These are phyloP conservation scores for Phalanger gymnotis DNA, from an alignment of 2,797 vertebrate genomes.

Conservation along the genomic window DNA sequence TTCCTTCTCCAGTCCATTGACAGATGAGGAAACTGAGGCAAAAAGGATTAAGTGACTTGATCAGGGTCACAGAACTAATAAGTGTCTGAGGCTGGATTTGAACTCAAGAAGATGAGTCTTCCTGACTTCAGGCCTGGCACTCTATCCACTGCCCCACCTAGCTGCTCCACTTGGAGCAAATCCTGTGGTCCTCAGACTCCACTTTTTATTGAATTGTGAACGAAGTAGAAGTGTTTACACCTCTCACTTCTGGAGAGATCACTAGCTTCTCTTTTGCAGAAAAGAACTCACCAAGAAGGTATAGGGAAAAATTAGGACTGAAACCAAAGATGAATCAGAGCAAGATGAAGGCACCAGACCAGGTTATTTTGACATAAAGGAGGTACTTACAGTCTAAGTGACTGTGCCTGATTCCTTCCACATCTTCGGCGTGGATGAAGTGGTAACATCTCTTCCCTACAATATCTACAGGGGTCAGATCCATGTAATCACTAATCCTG, in stretches of 20 bases:
- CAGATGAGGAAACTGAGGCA: not conserved
- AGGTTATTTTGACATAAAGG: constrained; percentile 29
- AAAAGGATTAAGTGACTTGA: not conserved
- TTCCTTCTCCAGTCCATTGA: not conserved
- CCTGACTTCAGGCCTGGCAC: not conserved
- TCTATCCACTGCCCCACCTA: not conserved
- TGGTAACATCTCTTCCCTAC: constrained; percentile 98
- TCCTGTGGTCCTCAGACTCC: constrained; percentile 34
- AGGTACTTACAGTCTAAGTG: constrained; percentile 97
- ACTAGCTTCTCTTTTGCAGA: constrained; percentile 22
- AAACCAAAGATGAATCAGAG: not conserved
- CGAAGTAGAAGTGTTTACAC: constrained; percentile 52
- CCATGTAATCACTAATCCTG: constrained; percentile 99
- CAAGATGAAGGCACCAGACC: not conserved
- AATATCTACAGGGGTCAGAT: constrained; percentile 97
- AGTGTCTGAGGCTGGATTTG: not conserved
- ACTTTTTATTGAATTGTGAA: constrained; percentile 43
- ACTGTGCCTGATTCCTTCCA: constrained; percentile 96
- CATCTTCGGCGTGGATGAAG: constrained; percentile 98
- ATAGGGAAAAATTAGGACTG: not conserved
- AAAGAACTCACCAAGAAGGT: not conserved
- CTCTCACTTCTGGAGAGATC: not conserved
- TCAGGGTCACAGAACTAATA: not conserved
- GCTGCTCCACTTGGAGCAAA: constrained; percentile 1
- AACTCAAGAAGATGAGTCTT: not conserved